Evolutionary conservation across 2,113 vertebrate genomes (phyloP).

Genomic region (Pseudopodoces humilis): DNA sequence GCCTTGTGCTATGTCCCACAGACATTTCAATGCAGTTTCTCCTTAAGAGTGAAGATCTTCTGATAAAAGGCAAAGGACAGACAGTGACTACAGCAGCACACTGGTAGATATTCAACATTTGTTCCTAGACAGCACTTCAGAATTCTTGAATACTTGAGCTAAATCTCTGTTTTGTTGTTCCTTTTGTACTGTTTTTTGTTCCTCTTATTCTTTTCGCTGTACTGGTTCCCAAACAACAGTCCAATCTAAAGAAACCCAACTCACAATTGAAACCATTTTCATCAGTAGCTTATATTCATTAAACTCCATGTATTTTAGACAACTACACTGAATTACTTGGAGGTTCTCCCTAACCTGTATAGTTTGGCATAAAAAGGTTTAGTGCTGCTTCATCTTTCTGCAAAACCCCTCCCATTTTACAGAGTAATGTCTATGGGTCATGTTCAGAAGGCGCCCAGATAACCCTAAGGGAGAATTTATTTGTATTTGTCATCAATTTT

Average conservation of each 20-base stretch:
- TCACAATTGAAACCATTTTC: not conserved
- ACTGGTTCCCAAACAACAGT: not conserved
- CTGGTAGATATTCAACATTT: not conserved
- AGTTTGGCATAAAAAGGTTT: not conserved
- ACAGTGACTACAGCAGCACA: fast-evolving
- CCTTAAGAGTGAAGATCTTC: not conserved
- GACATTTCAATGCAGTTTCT: not conserved
- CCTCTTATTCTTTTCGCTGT: not conserved
- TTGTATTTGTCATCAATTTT: not conserved
- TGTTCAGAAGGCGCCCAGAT: not conserved
- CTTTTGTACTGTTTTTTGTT: not conserved
- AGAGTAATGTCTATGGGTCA: not conserved
- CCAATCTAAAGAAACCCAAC: not conserved
- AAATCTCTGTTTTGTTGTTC: not conserved
- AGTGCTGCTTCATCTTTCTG: not conserved
- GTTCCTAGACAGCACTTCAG: not conserved
- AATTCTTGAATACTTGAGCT: not conserved
- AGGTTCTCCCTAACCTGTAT: not conserved
- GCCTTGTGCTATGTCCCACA: fast-evolving
- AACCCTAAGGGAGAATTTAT: not conserved
- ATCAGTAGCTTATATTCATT: not conserved
- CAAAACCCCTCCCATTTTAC: not conserved
- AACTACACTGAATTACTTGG: not conserved
- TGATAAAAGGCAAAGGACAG: not conserved
- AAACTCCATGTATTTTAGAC: not conserved